phyloP scores from a whole-genome alignment of 1,140 invertebrate genomes.

The Schlechtendalia chinensis region DNA sequence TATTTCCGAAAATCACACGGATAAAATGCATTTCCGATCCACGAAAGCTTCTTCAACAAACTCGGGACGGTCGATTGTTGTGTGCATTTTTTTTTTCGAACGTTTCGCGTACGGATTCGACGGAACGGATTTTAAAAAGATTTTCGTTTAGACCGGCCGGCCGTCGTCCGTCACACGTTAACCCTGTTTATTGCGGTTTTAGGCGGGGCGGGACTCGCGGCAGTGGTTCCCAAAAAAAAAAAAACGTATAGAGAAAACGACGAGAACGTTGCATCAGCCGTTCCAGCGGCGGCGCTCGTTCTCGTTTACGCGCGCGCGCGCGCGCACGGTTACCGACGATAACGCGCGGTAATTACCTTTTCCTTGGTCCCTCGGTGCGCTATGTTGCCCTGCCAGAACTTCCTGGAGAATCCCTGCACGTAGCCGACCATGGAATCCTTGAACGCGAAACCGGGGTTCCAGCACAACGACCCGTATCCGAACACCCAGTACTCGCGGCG shows the following conservation, averaged over 20 bases:
- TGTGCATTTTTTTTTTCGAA: too few relatives aligned
- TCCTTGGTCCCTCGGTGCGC: constrained; percentile 74
- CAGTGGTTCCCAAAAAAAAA: constrained; percentile 14
- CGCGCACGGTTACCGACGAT: neutral
- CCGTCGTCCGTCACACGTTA: too few relatives aligned
- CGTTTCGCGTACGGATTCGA: too few relatives aligned
- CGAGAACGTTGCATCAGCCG: constrained; percentile 16
- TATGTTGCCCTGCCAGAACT: constrained; percentile 85
- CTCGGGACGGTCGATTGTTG: too few relatives aligned
- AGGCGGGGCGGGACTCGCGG: too few relatives aligned
- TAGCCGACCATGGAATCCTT: constrained; percentile 69
- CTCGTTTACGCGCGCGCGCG: neutral
- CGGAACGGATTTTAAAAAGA: too few relatives aligned
- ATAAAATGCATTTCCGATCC: too few relatives aligned
- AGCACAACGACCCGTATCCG: constrained; percentile 83
- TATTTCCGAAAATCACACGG: too few relatives aligned
- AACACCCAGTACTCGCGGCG: constrained; percentile 69
- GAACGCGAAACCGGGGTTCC: constrained; percentile 81
- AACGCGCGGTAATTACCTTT: constrained; percentile 62
- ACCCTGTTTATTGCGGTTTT: too few relatives aligned
- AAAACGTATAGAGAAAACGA: neutral
- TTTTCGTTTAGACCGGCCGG: too few relatives aligned
- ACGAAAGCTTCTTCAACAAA: too few relatives aligned
- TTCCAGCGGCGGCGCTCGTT: neutral
- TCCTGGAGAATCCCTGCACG: constrained; percentile 70